Base-by-base conservation (phyloP, 1,140 invertebrate species). In the Drosophila miranda region DNA sequence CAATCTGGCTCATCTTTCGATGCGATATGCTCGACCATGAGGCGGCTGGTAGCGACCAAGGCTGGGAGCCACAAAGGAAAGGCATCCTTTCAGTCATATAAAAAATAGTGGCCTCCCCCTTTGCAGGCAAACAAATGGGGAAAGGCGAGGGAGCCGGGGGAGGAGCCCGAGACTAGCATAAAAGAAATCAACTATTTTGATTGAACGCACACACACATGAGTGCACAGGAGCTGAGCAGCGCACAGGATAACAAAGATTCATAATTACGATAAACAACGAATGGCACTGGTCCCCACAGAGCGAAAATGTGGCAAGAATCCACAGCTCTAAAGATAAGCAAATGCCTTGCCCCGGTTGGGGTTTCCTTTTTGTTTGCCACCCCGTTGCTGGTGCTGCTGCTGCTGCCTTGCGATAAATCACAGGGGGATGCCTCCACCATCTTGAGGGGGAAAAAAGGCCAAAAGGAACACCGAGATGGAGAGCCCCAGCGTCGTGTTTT, bases 251-350 rank as follows among this genome's bases (percentile, higher is more conserved):
- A 71, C 64, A 75, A 67, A 71, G 60, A 78, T 83, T 75, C 70
- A 82, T 78, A 83, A 83, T 82, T 78, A 71, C 56, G 68, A 81
- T 81, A 68, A 81, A 80, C 68, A 75, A 68, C 38, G n/a, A 28
- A 46, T 6, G 42, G 30, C 38, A 52, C 6, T 14, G 9, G 16
- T 14, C 11, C 16, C 6, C 4, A 34, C 8, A 19, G 51, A 28
- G 41, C 13, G 23, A 52, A 42, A 69, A 44, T 45, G 38, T 51
- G 19, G 46, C 45, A 61, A 68, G 42, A 56, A 58, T 60, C 14
- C 61, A 56, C 34, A 56, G 43, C 60, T 28, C 23, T n/a, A 59
- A 42, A 66, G 78, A 81, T 82, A 82, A 78, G 74, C 78, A 81
- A 82, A 68, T 77, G 67, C 54, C 62, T 41, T 0, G 46, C 53